Conservation (phyloP, 2,888 invertebrate genomes). For the Athrips mouffetella region DNA sequence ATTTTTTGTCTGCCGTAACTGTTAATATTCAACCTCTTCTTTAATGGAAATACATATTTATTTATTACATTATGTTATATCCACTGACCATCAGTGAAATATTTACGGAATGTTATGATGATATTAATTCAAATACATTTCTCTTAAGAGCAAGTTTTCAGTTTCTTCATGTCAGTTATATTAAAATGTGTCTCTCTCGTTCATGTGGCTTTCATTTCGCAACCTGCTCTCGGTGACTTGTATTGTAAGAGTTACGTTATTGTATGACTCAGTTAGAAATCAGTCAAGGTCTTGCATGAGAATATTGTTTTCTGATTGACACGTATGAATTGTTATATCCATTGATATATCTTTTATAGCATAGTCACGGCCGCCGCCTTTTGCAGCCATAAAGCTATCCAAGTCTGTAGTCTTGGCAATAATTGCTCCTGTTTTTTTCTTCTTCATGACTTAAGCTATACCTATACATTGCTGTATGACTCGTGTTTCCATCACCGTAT, state of each 20-base stretch:
- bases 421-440: too few relatives aligned
- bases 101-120: too few relatives aligned
- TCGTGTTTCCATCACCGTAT: not conserved
- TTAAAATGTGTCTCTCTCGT: not conserved
- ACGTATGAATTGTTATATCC: not conserved
- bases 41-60: too few relatives aligned
- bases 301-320: not conserved
- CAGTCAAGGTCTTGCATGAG: not conserved
- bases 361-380: not conserved
- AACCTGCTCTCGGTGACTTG: slow-evolving; percentile 1
- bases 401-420: too few relatives aligned
- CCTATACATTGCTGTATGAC: not conserved
- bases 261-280: slow-evolving; percentile 1
- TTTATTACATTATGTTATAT: too few relatives aligned
- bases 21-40: too few relatives aligned
- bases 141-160: not conserved
- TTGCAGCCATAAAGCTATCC: not conserved
- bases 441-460: too few relatives aligned
- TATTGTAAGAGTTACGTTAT: not conserved
- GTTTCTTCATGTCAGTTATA: not conserved
- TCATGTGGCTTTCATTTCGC: not conserved
- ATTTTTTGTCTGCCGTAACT: too few relatives aligned
- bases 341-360: not conserved
- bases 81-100: too few relatives aligned
- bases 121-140: too few relatives aligned